Evolutionary conservation across 2,113 vertebrate species (phyloP), one percentile per base, ranked within the genome.

Genomic region (Rhinolophus sinicus): DNA sequence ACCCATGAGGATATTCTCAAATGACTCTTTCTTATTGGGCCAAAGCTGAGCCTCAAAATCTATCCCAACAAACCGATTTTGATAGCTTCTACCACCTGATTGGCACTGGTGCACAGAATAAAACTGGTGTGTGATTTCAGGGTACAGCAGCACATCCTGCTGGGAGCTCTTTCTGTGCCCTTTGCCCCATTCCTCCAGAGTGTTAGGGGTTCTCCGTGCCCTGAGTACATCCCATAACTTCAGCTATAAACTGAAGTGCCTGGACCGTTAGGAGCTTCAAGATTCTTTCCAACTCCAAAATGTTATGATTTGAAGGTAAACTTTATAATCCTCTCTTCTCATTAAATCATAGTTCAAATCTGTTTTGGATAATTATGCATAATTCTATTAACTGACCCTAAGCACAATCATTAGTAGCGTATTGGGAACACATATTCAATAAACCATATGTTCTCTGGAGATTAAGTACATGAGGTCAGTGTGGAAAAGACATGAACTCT

Each of bases 71-170:
- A 50, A 89, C 24, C 56, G 69, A 69, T 22, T 50, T 6, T 76
- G 75, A 94, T 21, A 85, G 95, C 18, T 28, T 70, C 33, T 26
- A 58, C 26, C 35, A 30, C 22, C 14, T 18, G 80, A 56, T 0
- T 14, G 75, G 33, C 58, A n/a, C 3, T 3, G 52, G n/a, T n/a
- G 12, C 58, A 69, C 8, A 7, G 82, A 92, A 52, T 14, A 30
- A 92, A 60, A 60, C 22, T 5, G n/a, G 21, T 6, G 14, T 86
- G 22, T 22, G 0, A 47, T 26, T 64, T 80, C 28, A 35, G 80
- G n/a, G n/a, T 0, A 2, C 0, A 11, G 38, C 5, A 21, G 8
- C 0, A 3, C 33, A 15, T 64, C 69, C 0, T 1, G 4, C 18
- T 54, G 30, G 58, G 40, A 47, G 33, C 19, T 12, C 54, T 18